phyloP scores from a whole-genome alignment of 1,140 invertebrate species.

The Microvelia longipes region DNA sequence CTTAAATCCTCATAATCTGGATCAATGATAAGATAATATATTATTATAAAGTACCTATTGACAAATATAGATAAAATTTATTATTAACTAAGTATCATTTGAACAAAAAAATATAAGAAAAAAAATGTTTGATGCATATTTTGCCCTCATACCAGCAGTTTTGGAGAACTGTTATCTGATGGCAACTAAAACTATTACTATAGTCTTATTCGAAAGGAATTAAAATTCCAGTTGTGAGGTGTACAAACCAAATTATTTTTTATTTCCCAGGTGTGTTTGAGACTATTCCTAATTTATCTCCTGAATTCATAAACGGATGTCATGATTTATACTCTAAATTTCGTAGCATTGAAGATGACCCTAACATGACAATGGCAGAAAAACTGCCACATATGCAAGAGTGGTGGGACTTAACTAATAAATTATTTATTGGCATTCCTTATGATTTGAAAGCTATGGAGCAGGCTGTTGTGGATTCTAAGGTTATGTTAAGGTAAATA shows the following conservation, averaged over 20 bases:
- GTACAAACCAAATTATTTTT: not conserved
- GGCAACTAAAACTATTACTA: not conserved
- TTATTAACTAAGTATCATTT: no score
- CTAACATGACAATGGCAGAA: constrained; percentile 49
- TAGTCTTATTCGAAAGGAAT: no score
- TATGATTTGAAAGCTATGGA: constrained; percentile 14
- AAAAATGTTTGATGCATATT: not conserved
- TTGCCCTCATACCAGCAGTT: not conserved
- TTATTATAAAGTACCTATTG: no score
- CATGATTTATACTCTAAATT: constrained; percentile 48
- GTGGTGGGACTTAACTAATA: constrained; percentile 63
- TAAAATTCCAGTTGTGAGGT: no score
- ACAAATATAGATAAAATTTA: no score
- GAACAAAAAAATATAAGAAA: not conserved
- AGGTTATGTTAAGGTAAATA: constrained; percentile 20
- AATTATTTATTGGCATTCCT: constrained; percentile 24
- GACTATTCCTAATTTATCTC: constrained; percentile 48
- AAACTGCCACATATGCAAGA: constrained; percentile 73
- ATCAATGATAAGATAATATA: no score
- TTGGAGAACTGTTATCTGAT: not conserved
- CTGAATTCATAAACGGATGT: constrained; percentile 40
- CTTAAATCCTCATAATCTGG: no score
- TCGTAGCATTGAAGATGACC: constrained; percentile 73
- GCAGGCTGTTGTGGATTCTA: constrained; percentile 11
- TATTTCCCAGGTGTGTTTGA: constrained; percentile 50